Base-by-base conservation (phyloP, 2,888 invertebrate species). In the Eristalis pertinax region DNA sequence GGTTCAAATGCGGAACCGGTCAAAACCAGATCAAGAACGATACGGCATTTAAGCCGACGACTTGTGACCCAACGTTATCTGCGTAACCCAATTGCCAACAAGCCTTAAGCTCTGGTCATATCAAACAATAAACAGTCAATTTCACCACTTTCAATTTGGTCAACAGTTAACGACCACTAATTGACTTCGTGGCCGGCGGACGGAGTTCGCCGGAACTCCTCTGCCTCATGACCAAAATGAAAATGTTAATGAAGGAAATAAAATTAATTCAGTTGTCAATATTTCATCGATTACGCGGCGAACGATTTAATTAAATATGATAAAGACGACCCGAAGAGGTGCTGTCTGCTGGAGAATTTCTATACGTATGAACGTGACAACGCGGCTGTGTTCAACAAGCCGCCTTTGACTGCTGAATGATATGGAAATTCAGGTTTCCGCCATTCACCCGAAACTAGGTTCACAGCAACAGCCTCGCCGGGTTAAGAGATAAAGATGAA, bases 171-270 rank as follows among this genome's bases (percentile, higher is more conserved):
- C n/a, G 50, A 19, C 50, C 50, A 19, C 50, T 50, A 50, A 50
- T 50, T 19, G 50, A 8, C 8, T 50, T 50, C 50, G 50, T 19
- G n/a, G 50, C 50, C n/a, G 5, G 19, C 50, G 19, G 5, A 4
- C 19, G 26, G 26, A 50, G n/a, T 19, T 50, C 50, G 1, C 5
- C 50, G 19, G 50, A n/a, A 50, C 50, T 4, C 8, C 50, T 1
- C 19, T n/a, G 19, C 15, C 62, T 15, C 60, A 22, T 76, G 60
- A 32, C 62, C 32, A 62, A 75, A 75, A 80, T 76, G 72, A 63
- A 85, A 81, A 85, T 85, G 84, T 38, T 76, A 85, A 85, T 85
- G 56, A 74, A 70, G 60, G 38, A 62, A 77, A 65, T 69, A 58
- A 62, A 84, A 81, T 74, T 62, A 74, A 86, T 77, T 77, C 77